These are phyloP conservation scores for Phalacrocorax brasilianus DNA, from an alignment of 2,113 vertebrate species.

Conservation along the genomic window DNA sequence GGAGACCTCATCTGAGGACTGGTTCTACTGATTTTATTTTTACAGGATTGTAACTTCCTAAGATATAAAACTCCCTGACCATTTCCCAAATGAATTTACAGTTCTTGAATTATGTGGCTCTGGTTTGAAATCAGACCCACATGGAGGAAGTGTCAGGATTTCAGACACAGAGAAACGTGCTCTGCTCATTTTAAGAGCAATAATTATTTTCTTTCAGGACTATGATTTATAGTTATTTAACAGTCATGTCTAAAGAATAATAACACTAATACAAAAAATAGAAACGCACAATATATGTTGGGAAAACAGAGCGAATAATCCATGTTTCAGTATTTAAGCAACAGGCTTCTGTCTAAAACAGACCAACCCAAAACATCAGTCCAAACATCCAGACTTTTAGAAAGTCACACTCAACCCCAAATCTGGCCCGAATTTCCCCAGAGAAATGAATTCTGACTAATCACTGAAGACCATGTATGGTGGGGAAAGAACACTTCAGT, in stretches of 20 bases:
- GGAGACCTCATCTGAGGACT: background rate
- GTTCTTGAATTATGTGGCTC: background rate
- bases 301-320: background rate
- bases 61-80: background rate
- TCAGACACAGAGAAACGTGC: background rate
- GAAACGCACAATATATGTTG: background rate
- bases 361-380: background rate
- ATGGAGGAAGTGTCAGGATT: background rate
- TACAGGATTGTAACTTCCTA: background rate
- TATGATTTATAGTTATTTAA: background rate
- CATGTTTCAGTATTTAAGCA: background rate
- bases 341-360: background rate
- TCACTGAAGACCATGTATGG: slow-evolving; percentile 7
- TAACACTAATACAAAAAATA: background rate
- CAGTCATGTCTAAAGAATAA: background rate
- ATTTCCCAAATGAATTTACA: background rate
- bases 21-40: background rate
- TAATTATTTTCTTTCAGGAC: background rate
- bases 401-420: background rate
- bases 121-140: background rate
- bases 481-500: background rate
- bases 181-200: background rate
- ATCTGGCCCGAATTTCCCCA: background rate
- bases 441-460: background rate
- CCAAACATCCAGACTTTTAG: background rate